A percentile compares a stretch with the other conserved stretches of the same genome.
These are phyloP conservation scores for Varanus komodoensis DNA, from an alignment of 2,113 vertebrate genomes.

Conservation along the genomic window DNA sequence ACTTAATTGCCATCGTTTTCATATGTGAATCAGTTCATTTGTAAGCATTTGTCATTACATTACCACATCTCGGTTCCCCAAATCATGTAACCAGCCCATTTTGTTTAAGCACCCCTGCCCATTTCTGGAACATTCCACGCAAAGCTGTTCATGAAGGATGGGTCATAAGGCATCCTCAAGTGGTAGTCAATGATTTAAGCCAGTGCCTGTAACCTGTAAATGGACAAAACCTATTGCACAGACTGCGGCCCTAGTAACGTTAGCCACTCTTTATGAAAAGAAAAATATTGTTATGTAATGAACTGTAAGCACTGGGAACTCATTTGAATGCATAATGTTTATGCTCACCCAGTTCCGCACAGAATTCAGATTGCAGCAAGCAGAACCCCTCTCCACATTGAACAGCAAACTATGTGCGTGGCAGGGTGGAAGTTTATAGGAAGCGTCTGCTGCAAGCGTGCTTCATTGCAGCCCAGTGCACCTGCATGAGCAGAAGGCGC, in stretches of 20 bases:
- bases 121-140: neutral
- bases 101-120: neutral
- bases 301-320: neutral
- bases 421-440: neutral
- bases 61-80: neutral
- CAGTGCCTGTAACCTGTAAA: neutral
- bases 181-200: neutral
- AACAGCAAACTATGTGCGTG: neutral
- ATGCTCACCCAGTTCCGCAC: neutral
- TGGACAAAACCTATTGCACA: neutral
- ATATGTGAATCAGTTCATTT: neutral
- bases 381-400: neutral
- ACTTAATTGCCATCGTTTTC: neutral
- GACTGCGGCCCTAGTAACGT: neutral
- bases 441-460: neutral
- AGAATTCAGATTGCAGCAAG: neutral
- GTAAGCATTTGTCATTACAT: neutral
- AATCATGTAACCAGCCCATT: neutral
- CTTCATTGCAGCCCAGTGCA: neutral
- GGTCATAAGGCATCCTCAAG: neutral
- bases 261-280: neutral
- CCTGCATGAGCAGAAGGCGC: neutral
- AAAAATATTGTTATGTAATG: conserved; percentile 20
- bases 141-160: neutral
- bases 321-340: conserved; percentile 19